A percentile compares a stretch with the other conserved stretches of the same genome.
phyloP scores from a whole-genome alignment of 2,797 vertebrate genomes.

The Halcyon chelicuti region DNA sequence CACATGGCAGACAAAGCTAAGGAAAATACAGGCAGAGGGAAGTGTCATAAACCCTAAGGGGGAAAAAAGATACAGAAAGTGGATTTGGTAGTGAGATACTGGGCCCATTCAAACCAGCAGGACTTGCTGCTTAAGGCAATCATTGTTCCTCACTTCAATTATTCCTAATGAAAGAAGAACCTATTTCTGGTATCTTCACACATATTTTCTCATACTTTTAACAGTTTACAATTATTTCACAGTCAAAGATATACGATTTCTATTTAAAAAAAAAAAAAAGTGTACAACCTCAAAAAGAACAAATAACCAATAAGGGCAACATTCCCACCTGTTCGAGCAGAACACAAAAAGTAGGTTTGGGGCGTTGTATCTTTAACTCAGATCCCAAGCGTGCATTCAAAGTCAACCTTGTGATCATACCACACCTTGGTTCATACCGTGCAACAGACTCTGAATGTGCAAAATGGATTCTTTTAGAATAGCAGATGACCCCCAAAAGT shows the following conservation, averaged over 20 bases:
- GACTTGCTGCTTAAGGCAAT: not conserved
- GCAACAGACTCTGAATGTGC: rapidly evolving
- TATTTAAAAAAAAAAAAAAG: not conserved
- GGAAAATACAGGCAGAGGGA: slow-evolving; percentile 18
- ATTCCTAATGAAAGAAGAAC: not conserved
- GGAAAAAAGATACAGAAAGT: not conserved
- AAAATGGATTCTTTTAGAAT: not conserved
- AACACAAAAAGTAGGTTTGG: not conserved
- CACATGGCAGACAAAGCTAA: slow-evolving; percentile 37
- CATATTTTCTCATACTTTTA: not conserved
- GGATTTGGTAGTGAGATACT: not conserved
- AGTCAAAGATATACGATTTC: not conserved
- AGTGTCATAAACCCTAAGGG: not conserved
- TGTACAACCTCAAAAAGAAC: not conserved
- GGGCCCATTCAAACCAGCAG: not conserved
- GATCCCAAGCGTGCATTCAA: rapidly evolving
- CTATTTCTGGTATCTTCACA: not conserved
- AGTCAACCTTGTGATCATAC: not conserved
- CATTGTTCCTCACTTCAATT: not conserved
- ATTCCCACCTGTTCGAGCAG: not conserved
- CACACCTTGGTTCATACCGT: not conserved
- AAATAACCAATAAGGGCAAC: not conserved
- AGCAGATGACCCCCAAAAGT: not conserved
- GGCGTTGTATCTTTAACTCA: not conserved
- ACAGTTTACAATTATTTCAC: not conserved